These are phyloP conservation scores for Trachemys scripta DNA, from an alignment of 2,113 vertebrate genomes.

Conservation along the genomic window DNA sequence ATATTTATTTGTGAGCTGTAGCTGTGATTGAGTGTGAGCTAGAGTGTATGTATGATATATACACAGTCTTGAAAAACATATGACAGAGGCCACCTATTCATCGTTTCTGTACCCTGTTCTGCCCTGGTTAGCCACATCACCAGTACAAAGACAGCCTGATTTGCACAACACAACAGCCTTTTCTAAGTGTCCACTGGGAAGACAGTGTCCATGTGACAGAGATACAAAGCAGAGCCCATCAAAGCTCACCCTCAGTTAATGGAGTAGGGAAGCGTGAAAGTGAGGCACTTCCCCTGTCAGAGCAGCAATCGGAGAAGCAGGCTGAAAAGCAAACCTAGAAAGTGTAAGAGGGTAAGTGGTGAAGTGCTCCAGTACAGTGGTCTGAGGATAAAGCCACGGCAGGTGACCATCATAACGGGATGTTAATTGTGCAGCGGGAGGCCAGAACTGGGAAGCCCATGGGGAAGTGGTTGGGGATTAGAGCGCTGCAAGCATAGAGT, in stretches of 20 bases:
- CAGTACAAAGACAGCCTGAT: background rate
- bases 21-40: background rate
- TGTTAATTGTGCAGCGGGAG: background rate
- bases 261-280: background rate
- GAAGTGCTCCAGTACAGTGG: accelerated
- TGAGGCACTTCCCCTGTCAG: background rate
- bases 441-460: background rate
- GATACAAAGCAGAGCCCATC: background rate
- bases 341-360: accelerated
- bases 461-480: accelerated
- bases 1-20: background rate
- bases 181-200: background rate
- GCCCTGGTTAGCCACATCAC: background rate
- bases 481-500: background rate
- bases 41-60: background rate
- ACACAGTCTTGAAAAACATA: background rate
- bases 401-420: accelerated
- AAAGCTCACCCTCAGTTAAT: background rate
- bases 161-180: background rate
- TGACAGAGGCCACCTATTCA: background rate
- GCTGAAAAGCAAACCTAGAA: background rate
- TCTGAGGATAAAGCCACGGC: accelerated
- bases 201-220: background rate
- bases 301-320: background rate
- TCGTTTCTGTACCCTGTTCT: background rate